These are phyloP conservation scores for Isichthys henryi DNA, from an alignment of 2,113 vertebrate genomes.

Conservation along the genomic window DNA sequence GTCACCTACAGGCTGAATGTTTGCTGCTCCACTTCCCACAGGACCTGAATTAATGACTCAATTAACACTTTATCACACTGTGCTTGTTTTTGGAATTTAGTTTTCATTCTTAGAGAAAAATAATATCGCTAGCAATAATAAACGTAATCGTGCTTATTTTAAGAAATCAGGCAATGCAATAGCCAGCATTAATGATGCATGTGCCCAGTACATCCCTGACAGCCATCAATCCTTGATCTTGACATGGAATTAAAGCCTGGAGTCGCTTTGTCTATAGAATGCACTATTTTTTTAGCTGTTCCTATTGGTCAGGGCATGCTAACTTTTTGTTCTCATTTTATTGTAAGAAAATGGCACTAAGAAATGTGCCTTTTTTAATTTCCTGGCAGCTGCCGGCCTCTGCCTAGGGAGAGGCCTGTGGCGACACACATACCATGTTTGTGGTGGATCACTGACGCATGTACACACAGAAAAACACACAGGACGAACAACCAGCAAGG, in stretches of 20 bases:
- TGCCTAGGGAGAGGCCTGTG: background rate
- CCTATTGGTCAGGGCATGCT: constrained; percentile 21
- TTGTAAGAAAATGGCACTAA: constrained; percentile 11
- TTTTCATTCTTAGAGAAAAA: background rate
- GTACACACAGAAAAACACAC: background rate
- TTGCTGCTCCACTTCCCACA: background rate
- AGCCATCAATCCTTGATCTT: background rate
- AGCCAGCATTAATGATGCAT: constrained; percentile 33
- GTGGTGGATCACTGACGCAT: background rate
- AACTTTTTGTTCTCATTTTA: constrained; percentile 13
- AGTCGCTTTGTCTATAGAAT: constrained; percentile 33
- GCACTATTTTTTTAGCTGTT: constrained; percentile 33
- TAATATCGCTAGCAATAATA: constrained; percentile 50
- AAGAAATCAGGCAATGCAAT: constrained; percentile 45
- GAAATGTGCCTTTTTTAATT: constrained; percentile 10
- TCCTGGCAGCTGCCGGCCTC: background rate
- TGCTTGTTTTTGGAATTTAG: background rate
- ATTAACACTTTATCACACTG: background rate
- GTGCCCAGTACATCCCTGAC: background rate
- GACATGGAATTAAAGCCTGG: constrained; percentile 38
- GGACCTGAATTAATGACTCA: background rate
- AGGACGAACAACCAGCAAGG: background rate
- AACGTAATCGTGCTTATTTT: constrained; percentile 17
- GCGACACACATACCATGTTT: background rate
- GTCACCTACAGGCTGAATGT: background rate